phyloP scores from a whole-genome alignment of 2,113 vertebrate species.

The Oreochromis aureus region DNA sequence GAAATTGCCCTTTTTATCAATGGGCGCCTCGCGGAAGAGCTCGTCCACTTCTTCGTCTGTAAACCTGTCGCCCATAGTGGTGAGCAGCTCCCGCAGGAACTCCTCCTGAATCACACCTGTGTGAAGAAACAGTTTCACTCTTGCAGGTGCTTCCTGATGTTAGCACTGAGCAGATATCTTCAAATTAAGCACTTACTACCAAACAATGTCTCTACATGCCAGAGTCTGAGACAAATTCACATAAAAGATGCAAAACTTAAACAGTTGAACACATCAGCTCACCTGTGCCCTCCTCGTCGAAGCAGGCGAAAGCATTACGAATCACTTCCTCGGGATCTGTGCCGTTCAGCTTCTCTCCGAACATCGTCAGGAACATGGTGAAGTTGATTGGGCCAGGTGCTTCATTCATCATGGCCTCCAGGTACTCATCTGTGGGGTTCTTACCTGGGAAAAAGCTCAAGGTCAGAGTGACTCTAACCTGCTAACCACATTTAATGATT shows the following conservation, averaged over 20 bases:
- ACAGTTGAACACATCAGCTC: background rate
- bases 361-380: constrained; percentile 97
- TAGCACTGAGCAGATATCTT: background rate
- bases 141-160: background rate
- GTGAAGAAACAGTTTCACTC: background rate
- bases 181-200: background rate
- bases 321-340: constrained; percentile 87
- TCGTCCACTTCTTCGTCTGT: constrained; percentile 93
- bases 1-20: constrained; percentile 93
- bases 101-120: constrained; percentile 86
- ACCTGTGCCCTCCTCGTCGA: constrained; percentile 92
- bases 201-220: background rate
- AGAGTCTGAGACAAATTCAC: background rate
- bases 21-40: constrained; percentile 91
- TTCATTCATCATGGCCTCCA: constrained; percentile 94
- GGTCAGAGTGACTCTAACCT: background rate
- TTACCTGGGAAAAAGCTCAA: constrained; percentile 73
- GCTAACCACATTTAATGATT: background rate
- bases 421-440: constrained; percentile 89
- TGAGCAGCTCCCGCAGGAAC: constrained; percentile 87
- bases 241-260: background rate
- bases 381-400: constrained; percentile 93
- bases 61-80: constrained; percentile 93
- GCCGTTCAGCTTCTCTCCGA: constrained; percentile 87
- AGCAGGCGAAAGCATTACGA: constrained; percentile 91